Conservation (phyloP, 2,113 vertebrate species). For the Fukomys damarensis region DNA sequence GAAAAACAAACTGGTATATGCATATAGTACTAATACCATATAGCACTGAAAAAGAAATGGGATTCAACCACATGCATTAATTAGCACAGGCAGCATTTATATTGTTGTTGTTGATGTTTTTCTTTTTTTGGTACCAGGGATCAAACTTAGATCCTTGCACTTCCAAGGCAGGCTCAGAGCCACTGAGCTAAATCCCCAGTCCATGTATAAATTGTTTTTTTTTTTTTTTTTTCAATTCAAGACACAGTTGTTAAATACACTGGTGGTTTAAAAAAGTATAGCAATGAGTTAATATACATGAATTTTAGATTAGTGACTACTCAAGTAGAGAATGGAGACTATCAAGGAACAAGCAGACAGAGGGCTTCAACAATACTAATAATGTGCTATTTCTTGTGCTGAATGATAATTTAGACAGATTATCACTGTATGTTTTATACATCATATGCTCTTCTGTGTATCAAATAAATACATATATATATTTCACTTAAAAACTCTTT, state of each 20-base stretch:
- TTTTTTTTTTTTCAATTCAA: neutral
- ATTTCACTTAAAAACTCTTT: neutral
- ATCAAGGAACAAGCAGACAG: neutral
- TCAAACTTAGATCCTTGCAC: too few species aligned
- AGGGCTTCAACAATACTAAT: neutral
- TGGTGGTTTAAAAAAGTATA: neutral
- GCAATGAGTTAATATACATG: neutral
- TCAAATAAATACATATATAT: neutral
- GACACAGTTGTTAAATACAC: constrained; percentile 3
- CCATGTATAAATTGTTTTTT: too few species aligned
- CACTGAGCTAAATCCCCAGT: too few species aligned
- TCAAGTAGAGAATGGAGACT: neutral
- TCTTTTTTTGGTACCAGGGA: too few species aligned
- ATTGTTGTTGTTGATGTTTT: too few species aligned
- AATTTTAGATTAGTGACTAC: neutral
- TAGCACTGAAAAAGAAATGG: neutral
- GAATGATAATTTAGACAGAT: neutral
- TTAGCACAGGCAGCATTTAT: neutral
- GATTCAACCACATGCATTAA: neutral
- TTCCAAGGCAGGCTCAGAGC: too few species aligned
- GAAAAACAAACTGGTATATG: constrained; percentile 2
- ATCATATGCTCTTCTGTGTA: neutral
- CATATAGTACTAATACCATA: neutral
- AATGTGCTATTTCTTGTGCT: constrained; percentile 1
- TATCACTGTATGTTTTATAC: neutral